Base-by-base conservation (phyloP, 2,888 invertebrate genomes). In the Agonopterix subpropinquella region DNA sequence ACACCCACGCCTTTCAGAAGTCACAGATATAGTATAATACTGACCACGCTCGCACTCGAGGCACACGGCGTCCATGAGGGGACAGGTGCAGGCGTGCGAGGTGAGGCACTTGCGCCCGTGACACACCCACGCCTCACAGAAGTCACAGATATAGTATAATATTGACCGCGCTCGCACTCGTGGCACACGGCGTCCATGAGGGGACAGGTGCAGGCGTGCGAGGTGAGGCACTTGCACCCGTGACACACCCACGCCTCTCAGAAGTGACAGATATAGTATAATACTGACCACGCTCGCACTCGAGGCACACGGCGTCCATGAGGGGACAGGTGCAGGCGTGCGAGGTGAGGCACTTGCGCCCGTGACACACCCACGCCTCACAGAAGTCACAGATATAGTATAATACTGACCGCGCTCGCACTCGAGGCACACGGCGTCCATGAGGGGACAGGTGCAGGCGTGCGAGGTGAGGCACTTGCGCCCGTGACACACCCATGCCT, bases 201-300 rank as follows among this genome's bases (percentile, higher is more conserved):
- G n/a, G n/a, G n/a, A n/a, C n/a, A n/a, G n/a, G n/a, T n/a, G n/a
- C n/a, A n/a, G n/a, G n/a, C 13, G 13, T 13, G 13, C 0, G 92
- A 86, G 41, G 94, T 94, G 28, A 98, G 90, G 68, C 98, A 98
- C 79, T 96, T 96, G 57, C 96, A 91, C 0, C 97, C 96, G 72
- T 98, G 98, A 65, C 98, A 98, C 41, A 98, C 93, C 97, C 98
- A 98, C 0, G 98, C 98, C 88, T 98, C 98, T 70, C 98, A 98
- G 81, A 94, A 96, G 85, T 98, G 98, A 78, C 98, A 98, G 64
- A 98, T 95, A 18, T 28, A 28, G 28, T 7, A 28, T 28, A 7
- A 28, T 28, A 28, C 28, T 5, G 28, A 86, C 89, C 94, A 76
- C 98, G 89, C 70, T 98, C 95, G 72, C 98, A 98, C 86, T 98